Evolutionary conservation across 2,797 vertebrate species (phyloP).

Genomic region (Prunella strophiata): DNA sequence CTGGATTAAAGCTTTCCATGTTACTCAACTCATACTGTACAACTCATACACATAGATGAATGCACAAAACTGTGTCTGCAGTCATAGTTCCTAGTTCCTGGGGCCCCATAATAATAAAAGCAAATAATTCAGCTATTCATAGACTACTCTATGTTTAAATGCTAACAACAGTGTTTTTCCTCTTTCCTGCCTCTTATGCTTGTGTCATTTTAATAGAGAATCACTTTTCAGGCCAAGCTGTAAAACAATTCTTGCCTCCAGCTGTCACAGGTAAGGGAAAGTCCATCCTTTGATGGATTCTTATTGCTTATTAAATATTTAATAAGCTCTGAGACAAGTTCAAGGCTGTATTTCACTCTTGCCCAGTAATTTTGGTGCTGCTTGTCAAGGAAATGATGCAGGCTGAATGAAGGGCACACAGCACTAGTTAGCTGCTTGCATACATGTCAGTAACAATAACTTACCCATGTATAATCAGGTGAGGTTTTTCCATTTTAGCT

Average conservation of each 20-base stretch:
- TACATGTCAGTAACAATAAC: constrained; percentile 65
- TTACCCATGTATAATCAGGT: constrained; percentile 31
- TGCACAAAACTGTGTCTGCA: not conserved
- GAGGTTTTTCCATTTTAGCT: constrained; percentile 14
- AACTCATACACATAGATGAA: not conserved
- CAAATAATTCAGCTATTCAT: constrained; percentile 51
- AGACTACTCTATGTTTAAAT: constrained; percentile 64
- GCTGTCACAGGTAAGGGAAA: constrained; percentile 61
- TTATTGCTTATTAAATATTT: constrained; percentile 77
- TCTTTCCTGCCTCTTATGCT: constrained; percentile 23
- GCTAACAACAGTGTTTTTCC: constrained; percentile 35
- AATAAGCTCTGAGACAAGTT: constrained; percentile 68
- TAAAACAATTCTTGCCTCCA: constrained; percentile 64
- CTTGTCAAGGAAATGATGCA: constrained; percentile 63
- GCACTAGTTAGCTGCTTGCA: constrained; percentile 64
- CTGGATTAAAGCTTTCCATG: not conserved
- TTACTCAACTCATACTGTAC: not conserved
- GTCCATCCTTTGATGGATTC: constrained; percentile 67
- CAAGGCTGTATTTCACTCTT: constrained; percentile 62
- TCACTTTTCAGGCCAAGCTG: constrained; percentile 45
- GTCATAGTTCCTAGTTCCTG: constrained; percentile 19
- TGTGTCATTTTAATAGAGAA: constrained; percentile 33
- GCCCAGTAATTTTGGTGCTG: constrained; percentile 55
- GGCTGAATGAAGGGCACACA: constrained; percentile 31
- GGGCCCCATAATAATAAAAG: constrained; percentile 50